These are phyloP conservation scores for Actinemys pallida DNA, from an alignment of 2,113 vertebrate species.

Conservation along the genomic window DNA sequence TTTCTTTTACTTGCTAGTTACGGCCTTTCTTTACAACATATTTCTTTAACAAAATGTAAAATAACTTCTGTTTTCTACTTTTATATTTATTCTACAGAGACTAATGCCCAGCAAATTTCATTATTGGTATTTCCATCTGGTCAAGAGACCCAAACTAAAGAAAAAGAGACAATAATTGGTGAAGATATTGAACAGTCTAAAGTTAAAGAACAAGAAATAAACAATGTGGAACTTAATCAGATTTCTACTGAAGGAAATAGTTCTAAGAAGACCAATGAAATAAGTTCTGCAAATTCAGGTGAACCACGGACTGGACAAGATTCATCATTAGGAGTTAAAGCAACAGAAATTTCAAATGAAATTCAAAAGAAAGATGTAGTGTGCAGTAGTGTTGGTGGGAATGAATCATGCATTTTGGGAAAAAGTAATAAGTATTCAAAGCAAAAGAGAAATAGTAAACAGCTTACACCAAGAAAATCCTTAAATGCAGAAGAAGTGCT, in stretches of 20 bases:
- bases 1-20: not conserved
- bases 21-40: not conserved
- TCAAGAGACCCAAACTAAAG: not conserved
- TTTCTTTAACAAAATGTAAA: not conserved
- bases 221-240: not conserved
- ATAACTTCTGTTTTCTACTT: not conserved
- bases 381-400: rapidly evolving
- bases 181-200: not conserved
- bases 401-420: not conserved
- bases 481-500: conserved; percentile 42
- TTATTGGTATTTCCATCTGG: conserved; percentile 1
- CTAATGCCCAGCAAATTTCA: conserved; percentile 45
- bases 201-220: not conserved
- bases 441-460: not conserved
- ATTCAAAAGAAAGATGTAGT: not conserved
- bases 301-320: rapidly evolving
- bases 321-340: rapidly evolving
- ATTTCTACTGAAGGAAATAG: not conserved
- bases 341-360: not conserved
- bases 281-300: not conserved
- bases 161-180: not conserved
- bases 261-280: rapidly evolving
- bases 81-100: not conserved
- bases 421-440: not conserved
- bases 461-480: conserved; percentile 19